Evolutionary conservation across 1,140 invertebrate species (phyloP).

Genomic region (Drosophila rhopaloa): DNA sequence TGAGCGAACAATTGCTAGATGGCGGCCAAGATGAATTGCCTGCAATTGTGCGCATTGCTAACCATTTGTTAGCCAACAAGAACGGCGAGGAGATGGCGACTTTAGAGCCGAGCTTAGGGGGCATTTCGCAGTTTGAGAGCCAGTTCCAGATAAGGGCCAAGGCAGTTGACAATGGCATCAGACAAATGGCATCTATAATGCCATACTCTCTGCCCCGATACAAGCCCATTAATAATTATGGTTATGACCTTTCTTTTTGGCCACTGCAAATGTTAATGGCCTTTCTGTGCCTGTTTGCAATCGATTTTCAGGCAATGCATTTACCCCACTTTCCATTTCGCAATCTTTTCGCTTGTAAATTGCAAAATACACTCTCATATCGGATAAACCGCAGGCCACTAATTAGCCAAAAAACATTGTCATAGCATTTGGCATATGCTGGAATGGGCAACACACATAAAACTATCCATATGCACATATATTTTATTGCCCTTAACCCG

Average conservation of each 20-base stretch:
- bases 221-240: conserved; percentile 74
- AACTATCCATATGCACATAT: conserved; percentile 2
- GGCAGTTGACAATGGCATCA: conserved; percentile 8
- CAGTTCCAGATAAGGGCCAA: conserved; percentile 10
- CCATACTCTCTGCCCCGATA: conserved; percentile 18
- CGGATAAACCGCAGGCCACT: conserved; percentile 29
- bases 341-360: conserved; percentile 42
- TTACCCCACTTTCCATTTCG: conserved; percentile 38
- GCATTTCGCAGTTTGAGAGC: background rate
- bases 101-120: conserved; percentile 22
- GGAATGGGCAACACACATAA: background rate
- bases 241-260: conserved; percentile 55
- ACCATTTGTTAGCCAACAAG: conserved; percentile 67
- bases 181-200: conserved; percentile 20
- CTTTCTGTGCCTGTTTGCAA: conserved; percentile 60
- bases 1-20: conserved; percentile 75
- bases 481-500: conserved; percentile 34
- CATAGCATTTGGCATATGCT: conserved; percentile 27
- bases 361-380: conserved; percentile 15
- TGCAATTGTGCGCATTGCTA: conserved; percentile 76
- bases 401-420: conserved; percentile 56
- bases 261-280: conserved; percentile 65
- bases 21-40: conserved; percentile 73
- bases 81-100: conserved; percentile 15
- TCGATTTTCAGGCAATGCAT: conserved; percentile 56